Percentiles rank a stretch among this genome's conserved stretches.
These are phyloP conservation scores for Ancistrus triradiatus DNA, from an alignment of 2,113 vertebrate species.

Conservation along the genomic window DNA sequence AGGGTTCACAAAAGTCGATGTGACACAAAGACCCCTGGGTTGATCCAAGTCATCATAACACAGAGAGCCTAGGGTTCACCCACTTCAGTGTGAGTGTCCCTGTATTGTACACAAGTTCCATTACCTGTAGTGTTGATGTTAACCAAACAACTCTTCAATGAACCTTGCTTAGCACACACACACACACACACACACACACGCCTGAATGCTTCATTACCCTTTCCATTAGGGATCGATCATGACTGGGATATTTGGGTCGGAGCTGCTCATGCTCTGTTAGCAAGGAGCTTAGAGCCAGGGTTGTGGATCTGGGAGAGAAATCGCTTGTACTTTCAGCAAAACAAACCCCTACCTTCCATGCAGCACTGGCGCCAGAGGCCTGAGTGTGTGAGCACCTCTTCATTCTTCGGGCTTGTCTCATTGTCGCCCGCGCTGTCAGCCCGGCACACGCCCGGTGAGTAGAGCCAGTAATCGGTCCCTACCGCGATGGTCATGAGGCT, in stretches of 20 bases:
- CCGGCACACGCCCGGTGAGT: constrained; percentile 89
- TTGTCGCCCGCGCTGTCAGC: constrained; percentile 84
- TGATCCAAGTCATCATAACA: too few species aligned
- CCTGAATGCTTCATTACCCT: constrained; percentile 43
- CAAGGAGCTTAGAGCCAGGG: background rate
- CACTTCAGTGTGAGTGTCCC: too few species aligned
- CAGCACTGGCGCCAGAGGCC: constrained; percentile 96
- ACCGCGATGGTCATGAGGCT: constrained; percentile 98
- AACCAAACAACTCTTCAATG: too few species aligned
- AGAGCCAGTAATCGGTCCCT: constrained; percentile 97
- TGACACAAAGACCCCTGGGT: too few species aligned
- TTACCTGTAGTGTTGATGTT: too few species aligned
- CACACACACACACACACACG: constrained; percentile 29
- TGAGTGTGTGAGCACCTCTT: constrained; percentile 95
- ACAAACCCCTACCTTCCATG: constrained; percentile 77
- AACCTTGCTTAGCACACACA: constrained; percentile 34
- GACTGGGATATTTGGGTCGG: background rate
- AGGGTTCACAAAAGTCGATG: too few species aligned
- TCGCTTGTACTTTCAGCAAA: too few species aligned
- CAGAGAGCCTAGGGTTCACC: too few species aligned
- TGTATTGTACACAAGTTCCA: too few species aligned
- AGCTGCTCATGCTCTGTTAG: background rate
- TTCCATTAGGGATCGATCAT: constrained; percentile 51
- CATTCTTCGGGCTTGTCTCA: constrained; percentile 91
- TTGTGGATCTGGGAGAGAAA: background rate